Base-by-base conservation (phyloP, 35 echinoderm and acorn worm species). In the Acanthaster planci region DNA sequence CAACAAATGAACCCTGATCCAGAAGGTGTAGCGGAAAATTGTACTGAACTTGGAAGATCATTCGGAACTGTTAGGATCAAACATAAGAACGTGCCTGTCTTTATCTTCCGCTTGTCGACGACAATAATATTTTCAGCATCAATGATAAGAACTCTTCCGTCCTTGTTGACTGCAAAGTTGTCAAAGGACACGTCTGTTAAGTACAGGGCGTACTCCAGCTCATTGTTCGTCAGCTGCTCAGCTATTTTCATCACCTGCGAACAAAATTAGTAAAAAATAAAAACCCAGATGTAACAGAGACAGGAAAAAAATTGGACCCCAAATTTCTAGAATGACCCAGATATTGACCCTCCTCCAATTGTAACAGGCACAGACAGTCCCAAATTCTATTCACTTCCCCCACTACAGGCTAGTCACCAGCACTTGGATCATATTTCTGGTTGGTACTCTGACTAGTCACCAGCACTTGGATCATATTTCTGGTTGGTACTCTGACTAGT, bases 71-170 rank as follows among this genome's bases (percentile, higher is more conserved):
- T 47, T 6, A 4, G 4, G 4, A 6, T 47, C 7, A 72, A 72
- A 72, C 64, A 30, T 26, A 72, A 21, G 23, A 19, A 23, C 35
- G 75, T 38, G 93, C 95, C 95, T 90, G 90, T 77, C 57, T 76
- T 87, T 47, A 97, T 90, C 44, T 88, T 81, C 22, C 84, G 58
- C 36, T 80, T 93, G 76, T 97, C 95, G 19, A 97, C 95, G 15
- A 97, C 95, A 26, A 97, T 87, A 35, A 97, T 93, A 76, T 97
- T 97, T 59, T 97, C 95, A 18, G 90, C 88, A 90, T 97, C 95
- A 72, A 97, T 85, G 38, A 97, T 39, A 55, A 90, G 40, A 7
- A 93, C 80, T 51, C 87, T 68, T 55, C 90, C 91, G 26, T 97
- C 79, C 42, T 79, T 67, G 9, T 86, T 79, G 0, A 93, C 90